Evolutionary conservation across 2,888 invertebrate species (phyloP), one percentile per base, ranked within the genome.

Genomic region (Drosophila flavopinicola): DNA sequence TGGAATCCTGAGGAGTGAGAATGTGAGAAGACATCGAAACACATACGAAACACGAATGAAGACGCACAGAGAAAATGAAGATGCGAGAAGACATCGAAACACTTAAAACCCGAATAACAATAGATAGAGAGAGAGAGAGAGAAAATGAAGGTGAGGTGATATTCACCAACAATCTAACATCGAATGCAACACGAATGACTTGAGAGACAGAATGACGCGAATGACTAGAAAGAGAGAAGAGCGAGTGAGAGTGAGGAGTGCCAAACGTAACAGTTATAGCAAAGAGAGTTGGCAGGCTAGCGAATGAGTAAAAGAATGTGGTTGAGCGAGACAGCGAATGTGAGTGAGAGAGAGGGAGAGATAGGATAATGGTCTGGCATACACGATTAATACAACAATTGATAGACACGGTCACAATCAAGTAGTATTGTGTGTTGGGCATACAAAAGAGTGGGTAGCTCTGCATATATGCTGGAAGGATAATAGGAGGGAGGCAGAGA

Each of bases 371-470:
- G 59, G 58, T 52, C 66, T 42, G 65, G 61, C 68, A 76, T 67
- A 20, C 4, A 60, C 78, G 69, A 51, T 42, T 60, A 65, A 70
- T 75, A 77, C 61, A 84, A 61, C 49, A 69, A 66, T 66, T 72
- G 32, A 33, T 41, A 68, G 45, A 73, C 60, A 70, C 48, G 32
- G 41, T 63, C 49, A 74, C 49, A 56, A 42, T 48, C 47, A 24
- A 33, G 15, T 29, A 29, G 17, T 27, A 35, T 48, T 30, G 24
- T 54, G 37, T 52, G 30, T 60, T n/a, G n/a, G 33, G 35, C 44
- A 65, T 49, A 53, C 48, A 53, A 27, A 23, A 60, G 10, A 52
- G 11, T 51, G 59, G 45, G 15, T 51, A 27, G 27, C n/a, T n/a
- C n/a, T n/a, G 41, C 13, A 33, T 20, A 42, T 37, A 30, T 37